Percentiles rank a stretch among this genome's conserved stretches.
Conservation (phyloP, 2,888 invertebrate genomes). For the Punctoribates punctum region DNA sequence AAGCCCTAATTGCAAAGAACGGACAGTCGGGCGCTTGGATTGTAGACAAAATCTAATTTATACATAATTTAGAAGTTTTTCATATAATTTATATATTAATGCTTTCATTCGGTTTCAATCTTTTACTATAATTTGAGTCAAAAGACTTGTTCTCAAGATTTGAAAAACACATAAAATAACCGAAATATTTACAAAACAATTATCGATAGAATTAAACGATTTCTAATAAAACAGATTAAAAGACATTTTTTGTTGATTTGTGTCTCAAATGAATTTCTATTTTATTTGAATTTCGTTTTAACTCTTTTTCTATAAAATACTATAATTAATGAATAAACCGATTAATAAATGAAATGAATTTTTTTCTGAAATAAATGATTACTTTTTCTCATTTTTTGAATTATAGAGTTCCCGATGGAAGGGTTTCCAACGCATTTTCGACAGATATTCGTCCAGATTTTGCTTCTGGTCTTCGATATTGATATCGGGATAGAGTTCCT, state of each 20-base stretch:
- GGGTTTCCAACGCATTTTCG: background rate
- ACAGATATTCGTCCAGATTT: constrained; percentile 36
- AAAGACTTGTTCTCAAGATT: background rate
- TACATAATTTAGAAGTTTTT: constrained; percentile 29
- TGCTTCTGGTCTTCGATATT: constrained; percentile 62
- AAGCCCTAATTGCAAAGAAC: constrained; percentile 71
- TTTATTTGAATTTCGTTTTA: background rate
- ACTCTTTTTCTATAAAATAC: background rate
- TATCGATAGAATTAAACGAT: too few species aligned
- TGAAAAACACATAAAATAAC: background rate
- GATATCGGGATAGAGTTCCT: constrained; percentile 70
- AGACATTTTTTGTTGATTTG: background rate
- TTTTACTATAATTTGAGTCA: too few species aligned
- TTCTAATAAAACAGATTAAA: too few species aligned
- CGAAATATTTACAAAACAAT: too few species aligned
- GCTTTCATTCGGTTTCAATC: constrained; percentile 7
- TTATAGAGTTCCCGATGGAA: background rate
- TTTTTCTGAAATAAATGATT: background rate
- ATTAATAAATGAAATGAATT: background rate
- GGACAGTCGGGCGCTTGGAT: constrained; percentile 45
- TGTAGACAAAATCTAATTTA: constrained; percentile 41
- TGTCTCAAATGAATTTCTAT: background rate
- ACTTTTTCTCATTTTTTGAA: background rate
- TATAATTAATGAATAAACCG: background rate
- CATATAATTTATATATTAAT: constrained; percentile 32